Conservation (phyloP, 2,888 invertebrate species). For the Drosophila kuntzei region DNA sequence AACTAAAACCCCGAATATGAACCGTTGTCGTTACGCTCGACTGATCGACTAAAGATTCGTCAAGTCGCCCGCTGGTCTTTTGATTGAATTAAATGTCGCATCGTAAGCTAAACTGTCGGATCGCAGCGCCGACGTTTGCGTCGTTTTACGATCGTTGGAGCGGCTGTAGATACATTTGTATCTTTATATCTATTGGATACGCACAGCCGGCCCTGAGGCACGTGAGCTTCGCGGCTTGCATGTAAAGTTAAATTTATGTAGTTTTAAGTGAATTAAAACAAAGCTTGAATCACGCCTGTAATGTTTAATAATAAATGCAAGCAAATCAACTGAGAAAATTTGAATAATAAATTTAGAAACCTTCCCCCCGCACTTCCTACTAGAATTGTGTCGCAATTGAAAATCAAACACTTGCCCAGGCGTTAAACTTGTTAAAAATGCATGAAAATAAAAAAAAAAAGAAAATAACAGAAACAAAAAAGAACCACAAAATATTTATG, state of each 20-base stretch:
- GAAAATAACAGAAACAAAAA: slow-evolving; percentile 29
- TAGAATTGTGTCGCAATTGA: slow-evolving; percentile 23
- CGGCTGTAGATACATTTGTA: slow-evolving; percentile 55
- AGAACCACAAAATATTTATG: slow-evolving; percentile 62
- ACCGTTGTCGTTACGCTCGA: slow-evolving; percentile 63
- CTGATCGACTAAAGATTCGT: slow-evolving; percentile 71
- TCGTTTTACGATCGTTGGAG: slow-evolving; percentile 23
- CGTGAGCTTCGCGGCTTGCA: slow-evolving; percentile 67
- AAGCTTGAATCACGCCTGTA: slow-evolving; percentile 53
- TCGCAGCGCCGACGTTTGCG: slow-evolving; percentile 27
- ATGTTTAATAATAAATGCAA: slow-evolving; percentile 67
- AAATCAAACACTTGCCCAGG: slow-evolving; percentile 60
- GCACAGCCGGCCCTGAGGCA: slow-evolving; percentile 61
- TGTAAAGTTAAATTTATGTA: slow-evolving; percentile 80
- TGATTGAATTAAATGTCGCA: slow-evolving; percentile 74
- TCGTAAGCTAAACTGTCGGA: slow-evolving; percentile 46
- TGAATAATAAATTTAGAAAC: slow-evolving; percentile 74
- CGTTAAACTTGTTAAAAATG: slow-evolving; percentile 67
- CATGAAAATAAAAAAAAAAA: slow-evolving; percentile 40
- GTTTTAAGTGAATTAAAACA: slow-evolving; percentile 81
- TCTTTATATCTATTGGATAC: slow-evolving; percentile 59
- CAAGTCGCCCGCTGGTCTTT: slow-evolving; percentile 55
- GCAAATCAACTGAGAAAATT: slow-evolving; percentile 66
- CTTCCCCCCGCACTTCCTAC: slow-evolving; percentile 7
- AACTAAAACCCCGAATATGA: slow-evolving; percentile 41